Conservation (phyloP, 2,113 vertebrate species). For the Cricetomys ansorgei region DNA sequence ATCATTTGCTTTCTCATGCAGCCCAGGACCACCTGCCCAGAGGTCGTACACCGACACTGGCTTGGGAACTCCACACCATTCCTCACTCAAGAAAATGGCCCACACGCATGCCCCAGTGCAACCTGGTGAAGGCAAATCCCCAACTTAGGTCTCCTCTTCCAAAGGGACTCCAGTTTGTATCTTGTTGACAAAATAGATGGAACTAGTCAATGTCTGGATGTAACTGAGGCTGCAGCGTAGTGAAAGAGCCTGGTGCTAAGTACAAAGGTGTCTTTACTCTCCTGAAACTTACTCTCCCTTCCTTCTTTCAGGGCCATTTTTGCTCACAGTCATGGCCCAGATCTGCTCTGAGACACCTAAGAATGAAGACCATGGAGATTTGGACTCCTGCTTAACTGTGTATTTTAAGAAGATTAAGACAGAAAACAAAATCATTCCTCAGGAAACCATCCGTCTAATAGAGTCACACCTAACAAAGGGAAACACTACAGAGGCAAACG, state of each 20-base stretch:
- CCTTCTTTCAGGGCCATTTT: not conserved
- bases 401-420: not conserved
- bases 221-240: not conserved
- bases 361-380: not conserved
- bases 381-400: not conserved
- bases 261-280: not conserved
- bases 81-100: not conserved
- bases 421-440: not conserved
- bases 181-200: not conserved
- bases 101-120: not conserved
- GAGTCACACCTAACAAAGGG: not conserved
- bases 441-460: not conserved
- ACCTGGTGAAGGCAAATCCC: rapidly evolving
- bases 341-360: not conserved
- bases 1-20: not conserved
- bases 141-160: not conserved
- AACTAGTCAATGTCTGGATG: not conserved
- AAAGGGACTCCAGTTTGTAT: not conserved
- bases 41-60: not conserved
- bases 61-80: not conserved
- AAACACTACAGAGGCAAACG: not conserved
- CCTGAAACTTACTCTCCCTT: not conserved
- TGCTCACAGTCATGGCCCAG: not conserved
- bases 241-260: not conserved
- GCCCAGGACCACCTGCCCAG: not conserved